These are phyloP conservation scores for Trinorchestia longiramus DNA, from an alignment of 1,140 invertebrate genomes.

Conservation along the genomic window DNA sequence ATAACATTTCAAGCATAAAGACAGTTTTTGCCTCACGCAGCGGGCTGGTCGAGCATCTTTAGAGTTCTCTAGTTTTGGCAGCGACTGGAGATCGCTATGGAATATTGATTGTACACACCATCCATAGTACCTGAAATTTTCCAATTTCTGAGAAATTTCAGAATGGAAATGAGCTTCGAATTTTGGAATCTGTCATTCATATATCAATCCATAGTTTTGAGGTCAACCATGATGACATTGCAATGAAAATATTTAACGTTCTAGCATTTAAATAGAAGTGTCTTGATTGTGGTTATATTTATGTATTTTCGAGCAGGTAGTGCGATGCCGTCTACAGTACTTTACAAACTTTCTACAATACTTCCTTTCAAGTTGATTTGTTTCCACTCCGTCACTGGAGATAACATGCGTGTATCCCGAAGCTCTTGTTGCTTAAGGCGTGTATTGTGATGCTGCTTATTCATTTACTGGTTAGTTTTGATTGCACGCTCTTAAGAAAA, in stretches of 20 bases:
- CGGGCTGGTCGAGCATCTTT: neutral
- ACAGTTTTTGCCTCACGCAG: neutral
- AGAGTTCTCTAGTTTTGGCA: neutral
- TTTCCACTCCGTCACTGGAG: neutral
- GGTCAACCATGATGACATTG: too few species aligned
- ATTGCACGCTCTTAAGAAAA: neutral
- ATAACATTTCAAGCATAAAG: too few species aligned
- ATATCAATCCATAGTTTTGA: too few species aligned
- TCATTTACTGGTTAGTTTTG: neutral
- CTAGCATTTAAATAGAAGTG: too few species aligned
- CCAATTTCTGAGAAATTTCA: neutral
- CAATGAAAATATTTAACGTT: too few species aligned
- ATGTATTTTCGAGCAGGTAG: too few species aligned
- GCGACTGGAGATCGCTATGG: neutral
- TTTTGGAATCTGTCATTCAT: neutral
- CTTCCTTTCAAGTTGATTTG: neutral
- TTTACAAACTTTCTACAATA: too few species aligned
- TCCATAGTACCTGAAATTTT: neutral
- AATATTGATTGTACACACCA: neutral
- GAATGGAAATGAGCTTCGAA: neutral
- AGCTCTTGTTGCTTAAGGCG: neutral
- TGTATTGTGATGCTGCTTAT: neutral
- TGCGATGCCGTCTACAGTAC: too few species aligned
- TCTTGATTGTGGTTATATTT: too few species aligned
- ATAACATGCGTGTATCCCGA: neutral